These are phyloP conservation scores for Hofmannophila pseudospretella DNA, from an alignment of 2,888 invertebrate genomes.

Conservation along the genomic window DNA sequence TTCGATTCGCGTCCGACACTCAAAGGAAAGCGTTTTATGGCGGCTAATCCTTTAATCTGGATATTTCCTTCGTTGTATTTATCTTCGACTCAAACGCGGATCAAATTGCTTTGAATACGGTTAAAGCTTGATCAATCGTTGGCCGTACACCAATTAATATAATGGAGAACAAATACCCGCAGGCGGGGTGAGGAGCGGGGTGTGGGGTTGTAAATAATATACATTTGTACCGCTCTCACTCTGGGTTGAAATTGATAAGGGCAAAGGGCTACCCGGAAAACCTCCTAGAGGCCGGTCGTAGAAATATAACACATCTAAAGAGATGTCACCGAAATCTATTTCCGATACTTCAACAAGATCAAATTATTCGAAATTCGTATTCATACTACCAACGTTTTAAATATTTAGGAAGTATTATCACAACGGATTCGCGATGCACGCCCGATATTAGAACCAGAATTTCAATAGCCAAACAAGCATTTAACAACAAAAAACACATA, in stretches of 20 bases:
- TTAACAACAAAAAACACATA: too few relatives aligned
- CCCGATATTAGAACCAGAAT: too few relatives aligned
- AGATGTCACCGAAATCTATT: too few relatives aligned
- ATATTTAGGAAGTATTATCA: too few relatives aligned
- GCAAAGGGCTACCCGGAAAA: background rate
- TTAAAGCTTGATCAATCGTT: slow-evolving; percentile 27
- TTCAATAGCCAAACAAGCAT: too few relatives aligned
- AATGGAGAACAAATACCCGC: slow-evolving; percentile 31
- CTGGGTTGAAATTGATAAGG: background rate
- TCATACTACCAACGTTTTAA: too few relatives aligned
- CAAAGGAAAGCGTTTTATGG: slow-evolving; percentile 2
- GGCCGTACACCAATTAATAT: slow-evolving; percentile 29
- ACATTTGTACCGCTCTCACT: slow-evolving; percentile 5
- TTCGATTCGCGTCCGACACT: background rate
- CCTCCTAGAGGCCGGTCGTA: too few relatives aligned
- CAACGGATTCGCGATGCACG: too few relatives aligned
- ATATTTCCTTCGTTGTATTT: slow-evolving; percentile 19
- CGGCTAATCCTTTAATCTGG: slow-evolving; percentile 3
- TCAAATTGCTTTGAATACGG: slow-evolving; percentile 25
- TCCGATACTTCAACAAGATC: too few relatives aligned
- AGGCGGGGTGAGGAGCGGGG: background rate
- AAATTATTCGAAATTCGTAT: too few relatives aligned
- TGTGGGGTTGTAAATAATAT: slow-evolving; percentile 6
- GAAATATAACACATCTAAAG: too few relatives aligned
- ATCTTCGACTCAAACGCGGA: slow-evolving; percentile 23